A percentile compares a stretch with the other conserved stretches of the same genome.
Conservation (phyloP, 2,113 vertebrate species). For the Mobula birostris region DNA sequence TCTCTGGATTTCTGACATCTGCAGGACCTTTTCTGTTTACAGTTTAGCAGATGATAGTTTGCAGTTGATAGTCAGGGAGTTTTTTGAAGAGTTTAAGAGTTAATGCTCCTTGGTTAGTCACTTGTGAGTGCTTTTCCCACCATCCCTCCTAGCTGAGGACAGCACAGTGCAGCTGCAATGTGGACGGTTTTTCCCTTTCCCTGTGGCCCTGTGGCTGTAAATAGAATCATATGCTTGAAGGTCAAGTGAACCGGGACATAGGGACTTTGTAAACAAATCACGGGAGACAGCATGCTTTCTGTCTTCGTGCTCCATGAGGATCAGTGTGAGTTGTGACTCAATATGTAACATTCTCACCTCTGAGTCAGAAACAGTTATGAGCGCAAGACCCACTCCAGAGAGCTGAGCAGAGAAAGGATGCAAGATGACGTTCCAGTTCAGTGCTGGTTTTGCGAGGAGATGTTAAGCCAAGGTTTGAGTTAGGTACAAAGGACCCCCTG, state of each 20-base stretch:
- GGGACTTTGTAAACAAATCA: neutral
- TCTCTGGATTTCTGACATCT: no score
- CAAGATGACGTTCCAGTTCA: no score
- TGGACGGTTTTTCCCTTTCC: slow-evolving; percentile 9
- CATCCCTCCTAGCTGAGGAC: neutral
- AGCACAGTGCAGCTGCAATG: slow-evolving; percentile 2
- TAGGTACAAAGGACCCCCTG: no score
- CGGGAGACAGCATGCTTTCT: neutral
- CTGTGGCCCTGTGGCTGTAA: neutral
- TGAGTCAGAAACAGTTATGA: no score
- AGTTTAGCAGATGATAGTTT: neutral
- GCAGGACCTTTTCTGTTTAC: no score
- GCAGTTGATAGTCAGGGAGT: neutral
- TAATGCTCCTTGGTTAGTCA: neutral
- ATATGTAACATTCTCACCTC: no score
- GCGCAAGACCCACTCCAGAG: no score
- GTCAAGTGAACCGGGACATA: neutral
- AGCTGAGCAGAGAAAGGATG: no score
- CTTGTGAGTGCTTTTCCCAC: slow-evolving; percentile 3
- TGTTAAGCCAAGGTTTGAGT: no score
- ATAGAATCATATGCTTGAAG: slow-evolving; percentile 9
- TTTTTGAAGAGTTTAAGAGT: slow-evolving; percentile 18
- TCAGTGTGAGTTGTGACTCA: no score
- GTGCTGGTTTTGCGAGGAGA: no score
- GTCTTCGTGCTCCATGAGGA: neutral